Base-by-base conservation (phyloP, 2,113 vertebrate genomes). In the Sphyrna mokarran region DNA sequence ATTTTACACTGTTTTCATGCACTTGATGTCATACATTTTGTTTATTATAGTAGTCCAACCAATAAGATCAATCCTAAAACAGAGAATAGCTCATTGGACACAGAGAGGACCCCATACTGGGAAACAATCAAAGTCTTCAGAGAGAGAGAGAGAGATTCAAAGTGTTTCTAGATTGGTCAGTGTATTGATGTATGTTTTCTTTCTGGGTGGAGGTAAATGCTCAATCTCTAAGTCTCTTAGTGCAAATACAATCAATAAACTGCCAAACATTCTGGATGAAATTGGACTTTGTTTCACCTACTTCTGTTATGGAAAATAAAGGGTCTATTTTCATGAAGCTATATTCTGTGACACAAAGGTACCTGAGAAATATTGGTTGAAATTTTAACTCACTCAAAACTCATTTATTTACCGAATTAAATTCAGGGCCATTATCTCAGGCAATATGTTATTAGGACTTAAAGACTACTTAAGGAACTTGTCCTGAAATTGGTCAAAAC, bases 11-110 rank as follows among this genome's bases (percentile, higher is more conserved):
- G 58, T 63, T 91, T 29, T 37, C 89, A 37, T 80, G 80, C 80
- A 43, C 11, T 80, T n/a, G 54, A 91, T 91, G 14, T n/a, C 87
- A 91, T 91, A 14, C 87, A 63, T 91, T 93, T 93, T 93, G 16
- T 93, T 93, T 18, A 66, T 37, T n/a, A n/a, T 66, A 93, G 63
- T n/a, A 93, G 61, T 63, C n/a, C n/a, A 33, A 66, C 18, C 22
- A 13, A 18, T 66, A 63, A 11, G 29, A 33, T 13, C 89, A 66
- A n/a, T 37, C 20, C 6, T 93, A 10, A 22, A 93, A 16, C 89
- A 66, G 33, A 63, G 61, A 91, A 63, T n/a, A n/a, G 87, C 87
- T 61, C 29, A 61, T 11, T 18, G n/a, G 61, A 93, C 61, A 66
- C 61, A 37, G 14, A 63, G 5, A 37, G 16, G 89, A 93, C 22